These are phyloP conservation scores for Molanna angustata DNA, from an alignment of 2,888 invertebrate genomes.

Conservation along the genomic window DNA sequence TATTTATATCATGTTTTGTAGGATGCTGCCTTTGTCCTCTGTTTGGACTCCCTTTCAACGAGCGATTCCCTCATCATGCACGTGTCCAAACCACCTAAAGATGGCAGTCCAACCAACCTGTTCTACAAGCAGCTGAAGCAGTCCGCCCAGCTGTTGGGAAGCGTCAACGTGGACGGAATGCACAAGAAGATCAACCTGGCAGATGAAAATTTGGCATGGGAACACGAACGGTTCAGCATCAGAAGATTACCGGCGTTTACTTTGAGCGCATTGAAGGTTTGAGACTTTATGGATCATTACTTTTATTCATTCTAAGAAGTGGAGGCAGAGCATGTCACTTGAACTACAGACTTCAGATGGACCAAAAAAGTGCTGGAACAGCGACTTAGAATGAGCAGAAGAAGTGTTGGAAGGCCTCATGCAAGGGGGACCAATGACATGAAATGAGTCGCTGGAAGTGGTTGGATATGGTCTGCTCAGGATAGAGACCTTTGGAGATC, in stretches of 20 bases:
- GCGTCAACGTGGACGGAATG: slow-evolving; percentile 58
- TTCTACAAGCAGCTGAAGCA: slow-evolving; percentile 64
- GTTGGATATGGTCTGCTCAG: no score
- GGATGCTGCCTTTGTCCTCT: slow-evolving; percentile 88
- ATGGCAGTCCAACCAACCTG: slow-evolving; percentile 71
- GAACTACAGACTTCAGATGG: no score
- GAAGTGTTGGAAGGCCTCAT: no score
- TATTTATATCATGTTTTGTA: slow-evolving; percentile 43
- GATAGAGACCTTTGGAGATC: no score
- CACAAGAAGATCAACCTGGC: slow-evolving; percentile 98
- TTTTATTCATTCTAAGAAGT: no score
- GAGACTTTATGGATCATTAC: no score
- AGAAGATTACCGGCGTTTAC: slow-evolving; percentile 89
- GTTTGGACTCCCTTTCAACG: slow-evolving; percentile 77
- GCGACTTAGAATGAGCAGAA: no score
- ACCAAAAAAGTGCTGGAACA: no score
- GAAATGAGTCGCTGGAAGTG: no score
- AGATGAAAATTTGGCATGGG: slow-evolving; percentile 90
- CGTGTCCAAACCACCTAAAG: slow-evolving; percentile 93
- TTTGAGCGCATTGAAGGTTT: slow-evolving; percentile 68
- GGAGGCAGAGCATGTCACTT: no score
- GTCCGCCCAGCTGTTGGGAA: slow-evolving; percentile 46
- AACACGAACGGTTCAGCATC: slow-evolving; percentile 95
- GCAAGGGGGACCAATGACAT: no score
- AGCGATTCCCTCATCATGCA: slow-evolving; percentile 76